A percentile compares a stretch with the other conserved stretches of the same genome.
These are phyloP conservation scores for Pygmarrhopalites habei DNA, from an alignment of 1,140 invertebrate species.

Conservation along the genomic window DNA sequence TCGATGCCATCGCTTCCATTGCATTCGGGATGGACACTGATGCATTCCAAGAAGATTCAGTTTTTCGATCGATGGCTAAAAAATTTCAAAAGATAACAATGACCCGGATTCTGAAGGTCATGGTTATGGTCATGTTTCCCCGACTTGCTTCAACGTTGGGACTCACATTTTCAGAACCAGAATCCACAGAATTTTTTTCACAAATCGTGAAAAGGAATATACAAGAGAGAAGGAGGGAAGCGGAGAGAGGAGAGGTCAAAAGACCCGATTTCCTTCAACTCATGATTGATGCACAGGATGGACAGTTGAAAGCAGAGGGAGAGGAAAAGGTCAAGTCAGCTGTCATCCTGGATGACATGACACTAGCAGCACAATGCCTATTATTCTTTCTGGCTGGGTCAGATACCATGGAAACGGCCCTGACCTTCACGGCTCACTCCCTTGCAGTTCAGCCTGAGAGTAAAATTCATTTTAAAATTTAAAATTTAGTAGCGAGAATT, in stretches of 20 bases:
- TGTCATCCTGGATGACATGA: constrained; percentile 9
- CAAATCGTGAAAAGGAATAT: constrained; percentile 6
- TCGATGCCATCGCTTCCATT: constrained; percentile 48
- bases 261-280: constrained; percentile 44
- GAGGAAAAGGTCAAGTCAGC: constrained; percentile 9
- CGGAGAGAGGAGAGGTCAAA: no score
- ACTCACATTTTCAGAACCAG: background rate
- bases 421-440: constrained; percentile 42
- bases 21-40: constrained; percentile 47
- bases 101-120: constrained; percentile 3
- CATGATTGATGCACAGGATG: constrained; percentile 44
- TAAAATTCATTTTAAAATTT: constrained; percentile 45
- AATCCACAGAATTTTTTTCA: constrained; percentile 19
- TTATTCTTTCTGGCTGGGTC: constrained; percentile 46
- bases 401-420: constrained; percentile 46
- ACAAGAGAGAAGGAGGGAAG: constrained; percentile 10
- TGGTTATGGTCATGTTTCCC: background rate
- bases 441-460: constrained; percentile 47
- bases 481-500: no score
- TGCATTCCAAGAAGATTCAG: constrained; percentile 32
- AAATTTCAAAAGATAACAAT: constrained; percentile 11
- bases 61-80: constrained; percentile 25
- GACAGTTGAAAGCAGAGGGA: constrained; percentile 16
- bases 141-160: background rate
- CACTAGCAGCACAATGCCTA: constrained; percentile 31